These are phyloP conservation scores for Aphidius gifuensis DNA, from an alignment of 1,140 invertebrate species.

Conservation along the genomic window DNA sequence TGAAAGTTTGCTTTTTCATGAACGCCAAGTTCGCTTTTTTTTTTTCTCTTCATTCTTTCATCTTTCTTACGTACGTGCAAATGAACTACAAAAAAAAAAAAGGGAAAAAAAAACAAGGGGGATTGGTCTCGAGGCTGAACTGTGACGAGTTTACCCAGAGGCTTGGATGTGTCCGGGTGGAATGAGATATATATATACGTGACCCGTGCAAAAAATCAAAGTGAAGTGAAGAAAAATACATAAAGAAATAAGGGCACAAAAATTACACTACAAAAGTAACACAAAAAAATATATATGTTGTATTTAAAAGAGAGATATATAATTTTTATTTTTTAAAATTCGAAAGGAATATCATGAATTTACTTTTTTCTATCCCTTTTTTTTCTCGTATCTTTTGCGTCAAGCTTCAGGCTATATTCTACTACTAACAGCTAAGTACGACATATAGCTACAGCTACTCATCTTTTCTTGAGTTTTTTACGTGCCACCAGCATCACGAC, in stretches of 20 bases:
- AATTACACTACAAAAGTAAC: too few species aligned
- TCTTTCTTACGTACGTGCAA: constrained; percentile 8
- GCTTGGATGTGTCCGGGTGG: background rate
- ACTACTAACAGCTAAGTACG: background rate
- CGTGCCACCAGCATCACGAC: constrained; percentile 1
- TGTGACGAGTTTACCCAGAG: constrained; percentile 5
- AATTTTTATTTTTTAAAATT: background rate
- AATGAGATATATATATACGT: background rate
- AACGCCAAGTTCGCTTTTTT: background rate
- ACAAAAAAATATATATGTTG: too few species aligned
- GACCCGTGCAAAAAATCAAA: constrained; percentile 2
- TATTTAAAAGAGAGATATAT: too few species aligned
- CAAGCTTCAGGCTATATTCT: constrained; percentile 1
- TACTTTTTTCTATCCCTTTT: background rate
- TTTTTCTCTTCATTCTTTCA: background rate
- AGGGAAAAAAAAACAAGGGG: too few species aligned
- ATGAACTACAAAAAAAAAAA: background rate
- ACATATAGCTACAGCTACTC: background rate
- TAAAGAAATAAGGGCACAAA: too few species aligned
- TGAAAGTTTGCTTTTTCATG: background rate
- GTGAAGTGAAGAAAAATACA: too few species aligned
- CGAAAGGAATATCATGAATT: constrained; percentile 3
- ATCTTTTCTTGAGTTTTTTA: constrained; percentile 4
- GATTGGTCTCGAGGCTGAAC: too few species aligned
- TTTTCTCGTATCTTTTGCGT: background rate